Percentiles rank a stretch among this genome's conserved stretches.
These are phyloP conservation scores for Lucilia sericata DNA, from an alignment of 1,140 invertebrate species.

Conservation along the genomic window DNA sequence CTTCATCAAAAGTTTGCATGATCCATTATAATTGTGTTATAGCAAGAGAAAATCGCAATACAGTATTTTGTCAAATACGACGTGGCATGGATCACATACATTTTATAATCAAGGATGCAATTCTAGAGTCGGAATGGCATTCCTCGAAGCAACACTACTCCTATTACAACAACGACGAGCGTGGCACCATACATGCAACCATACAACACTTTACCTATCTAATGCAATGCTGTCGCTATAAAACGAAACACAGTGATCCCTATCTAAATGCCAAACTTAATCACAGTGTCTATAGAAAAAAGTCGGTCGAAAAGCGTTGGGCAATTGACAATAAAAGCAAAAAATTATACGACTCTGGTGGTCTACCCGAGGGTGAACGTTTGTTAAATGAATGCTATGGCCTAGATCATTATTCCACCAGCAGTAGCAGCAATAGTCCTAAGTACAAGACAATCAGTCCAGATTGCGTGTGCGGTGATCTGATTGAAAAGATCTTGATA, in stretches of 20 bases:
- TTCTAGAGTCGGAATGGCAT: conserved; percentile 72
- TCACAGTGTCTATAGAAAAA: conserved; percentile 28
- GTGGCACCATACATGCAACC: conserved; percentile 78
- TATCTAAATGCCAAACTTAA: conserved; percentile 27
- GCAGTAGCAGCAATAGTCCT: conserved; percentile 15
- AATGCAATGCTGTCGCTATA: conserved; percentile 75
- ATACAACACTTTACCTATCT: conserved; percentile 87
- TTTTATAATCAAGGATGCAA: conserved; percentile 95
- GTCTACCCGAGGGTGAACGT: conserved; percentile 28
- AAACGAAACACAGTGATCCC: conserved; percentile 40
- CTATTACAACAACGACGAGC: conserved; percentile 60
- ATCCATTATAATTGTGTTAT: conserved; percentile 94
- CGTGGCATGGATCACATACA: conserved; percentile 97
- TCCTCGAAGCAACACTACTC: conserved; percentile 61
- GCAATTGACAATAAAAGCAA: conserved; percentile 34
- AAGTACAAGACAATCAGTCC: conserved; percentile 36
- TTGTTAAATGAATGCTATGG: conserved; percentile 33
- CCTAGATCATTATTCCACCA: neutral
- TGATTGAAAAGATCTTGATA: conserved; percentile 77
- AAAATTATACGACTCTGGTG: conserved; percentile 12
- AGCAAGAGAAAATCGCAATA: conserved; percentile 94
- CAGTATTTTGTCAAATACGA: conserved; percentile 97
- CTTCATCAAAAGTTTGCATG: conserved; percentile 94
- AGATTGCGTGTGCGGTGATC: conserved; percentile 23
- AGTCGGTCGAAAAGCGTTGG: conserved; percentile 1